Conservation (phyloP, 2,888 invertebrate genomes). For the Diarsia mendica region DNA sequence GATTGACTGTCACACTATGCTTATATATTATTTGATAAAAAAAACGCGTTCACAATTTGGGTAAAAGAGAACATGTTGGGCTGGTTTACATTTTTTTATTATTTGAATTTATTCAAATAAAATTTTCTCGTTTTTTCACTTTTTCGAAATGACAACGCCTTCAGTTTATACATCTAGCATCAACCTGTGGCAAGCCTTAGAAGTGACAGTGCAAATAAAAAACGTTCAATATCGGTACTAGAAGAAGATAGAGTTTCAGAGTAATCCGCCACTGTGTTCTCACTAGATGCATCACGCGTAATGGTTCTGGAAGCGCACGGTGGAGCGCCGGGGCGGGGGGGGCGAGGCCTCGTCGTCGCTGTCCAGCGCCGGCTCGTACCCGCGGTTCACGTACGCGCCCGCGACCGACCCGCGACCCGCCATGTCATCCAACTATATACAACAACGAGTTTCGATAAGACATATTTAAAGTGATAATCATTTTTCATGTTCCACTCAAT, state of each 20-base stretch:
- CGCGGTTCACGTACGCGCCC: slow-evolving; percentile 91
- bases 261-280: neutral
- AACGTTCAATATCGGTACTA: neutral
- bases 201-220: neutral
- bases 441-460: neutral
- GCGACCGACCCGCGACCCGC: slow-evolving; percentile 71
- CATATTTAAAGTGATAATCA: neutral
- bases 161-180: neutral
- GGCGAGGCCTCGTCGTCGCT: slow-evolving; percentile 92
- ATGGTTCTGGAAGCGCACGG: slow-evolving; percentile 79
- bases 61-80: too few species aligned
- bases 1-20: neutral
- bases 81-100: neutral
- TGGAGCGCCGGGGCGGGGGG: slow-evolving; percentile 75
- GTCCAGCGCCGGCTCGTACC: slow-evolving; percentile 92
- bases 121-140: too few species aligned
- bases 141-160: neutral
- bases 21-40: neutral
- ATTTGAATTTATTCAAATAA: too few species aligned
- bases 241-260: neutral
- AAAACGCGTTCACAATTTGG: neutral
- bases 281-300: slow-evolving; percentile 60
- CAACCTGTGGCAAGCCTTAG: neutral
- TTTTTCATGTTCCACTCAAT: slow-evolving; percentile 25
- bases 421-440: slow-evolving; percentile 82